These are phyloP conservation scores for Geotrupes spiniger DNA, from an alignment of 2,888 invertebrate species.

Conservation along the genomic window DNA sequence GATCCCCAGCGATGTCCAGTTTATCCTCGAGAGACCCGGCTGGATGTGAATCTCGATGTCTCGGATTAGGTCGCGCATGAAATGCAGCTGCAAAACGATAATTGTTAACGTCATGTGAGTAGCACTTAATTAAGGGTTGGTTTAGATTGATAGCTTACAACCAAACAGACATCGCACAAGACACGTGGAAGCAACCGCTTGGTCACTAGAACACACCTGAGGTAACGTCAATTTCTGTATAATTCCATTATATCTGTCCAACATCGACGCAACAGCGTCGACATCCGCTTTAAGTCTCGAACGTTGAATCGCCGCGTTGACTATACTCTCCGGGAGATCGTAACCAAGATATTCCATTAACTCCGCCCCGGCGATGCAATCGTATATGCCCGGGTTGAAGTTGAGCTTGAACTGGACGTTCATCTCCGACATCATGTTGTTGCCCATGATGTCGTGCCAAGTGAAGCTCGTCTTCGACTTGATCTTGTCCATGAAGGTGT, in stretches of 20 bases:
- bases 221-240: constrained; percentile 65
- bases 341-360: constrained; percentile 70
- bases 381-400: constrained; percentile 64
- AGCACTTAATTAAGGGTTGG: too few species aligned
- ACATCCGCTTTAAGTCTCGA: constrained; percentile 63
- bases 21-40: constrained; percentile 77
- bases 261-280: constrained; percentile 59
- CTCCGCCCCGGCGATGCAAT: constrained; percentile 69
- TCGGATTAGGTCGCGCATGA: constrained; percentile 66
- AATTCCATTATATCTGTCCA: constrained; percentile 64
- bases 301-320: constrained; percentile 61
- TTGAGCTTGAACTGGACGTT: constrained; percentile 65
- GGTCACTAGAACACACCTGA: constrained; percentile 66
- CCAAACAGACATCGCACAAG: too few species aligned
- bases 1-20: constrained; percentile 85
- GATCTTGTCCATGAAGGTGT: constrained; percentile 37
- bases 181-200: too few species aligned
- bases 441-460: constrained; percentile 71
- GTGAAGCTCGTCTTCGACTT: constrained; percentile 46
- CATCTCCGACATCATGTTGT: constrained; percentile 65
- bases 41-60: constrained; percentile 73
- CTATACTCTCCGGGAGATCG: constrained; percentile 53
- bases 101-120: too few species aligned
- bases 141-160: too few species aligned
- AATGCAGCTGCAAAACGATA: constrained; percentile 53